These are phyloP conservation scores for Sebastes iracundus DNA, from an alignment of 2,797 vertebrate genomes.

Conservation along the genomic window DNA sequence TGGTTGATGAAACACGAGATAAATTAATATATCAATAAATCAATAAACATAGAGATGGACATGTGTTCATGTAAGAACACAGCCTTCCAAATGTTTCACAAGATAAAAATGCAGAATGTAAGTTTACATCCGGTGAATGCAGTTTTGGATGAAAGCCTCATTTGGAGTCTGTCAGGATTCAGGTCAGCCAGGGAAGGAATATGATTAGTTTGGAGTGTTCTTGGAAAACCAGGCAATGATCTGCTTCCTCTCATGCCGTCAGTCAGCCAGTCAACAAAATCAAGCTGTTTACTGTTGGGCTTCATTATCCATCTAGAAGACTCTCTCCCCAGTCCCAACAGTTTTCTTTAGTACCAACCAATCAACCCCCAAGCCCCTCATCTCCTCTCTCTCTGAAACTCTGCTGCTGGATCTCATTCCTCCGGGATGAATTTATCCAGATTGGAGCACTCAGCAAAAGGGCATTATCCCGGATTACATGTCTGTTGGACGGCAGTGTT, in stretches of 20 bases:
- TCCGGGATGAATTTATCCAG: conserved; percentile 83
- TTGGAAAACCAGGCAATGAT: conserved; percentile 73
- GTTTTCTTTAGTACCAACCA: conserved; percentile 73
- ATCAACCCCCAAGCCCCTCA: conserved; percentile 67
- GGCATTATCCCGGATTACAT: conserved; percentile 88
- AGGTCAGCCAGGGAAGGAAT: conserved; percentile 61
- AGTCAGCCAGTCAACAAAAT: conserved; percentile 71
- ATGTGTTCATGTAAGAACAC: background rate
- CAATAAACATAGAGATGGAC: background rate
- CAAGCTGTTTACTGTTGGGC: conserved; percentile 77
- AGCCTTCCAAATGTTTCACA: background rate
- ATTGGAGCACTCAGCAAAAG: conserved; percentile 86
- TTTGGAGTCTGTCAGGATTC: conserved; percentile 66
- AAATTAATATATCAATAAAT: background rate
- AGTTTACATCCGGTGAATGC: conserved; percentile 30
- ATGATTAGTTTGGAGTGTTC: conserved; percentile 71
- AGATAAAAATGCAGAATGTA: conserved; percentile 5
- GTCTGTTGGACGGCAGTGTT: conserved; percentile 82
- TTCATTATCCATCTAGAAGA: conserved; percentile 73
- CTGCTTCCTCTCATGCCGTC: conserved; percentile 57
- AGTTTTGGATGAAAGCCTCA: conserved; percentile 50
- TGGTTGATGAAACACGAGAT: background rate
- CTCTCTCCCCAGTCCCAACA: conserved; percentile 58
- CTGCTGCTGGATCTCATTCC: conserved; percentile 77
- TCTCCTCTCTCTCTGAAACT: conserved; percentile 61